Conservation (phyloP, 2,888 invertebrate species). For the Stenchaetothrips biformis region DNA sequence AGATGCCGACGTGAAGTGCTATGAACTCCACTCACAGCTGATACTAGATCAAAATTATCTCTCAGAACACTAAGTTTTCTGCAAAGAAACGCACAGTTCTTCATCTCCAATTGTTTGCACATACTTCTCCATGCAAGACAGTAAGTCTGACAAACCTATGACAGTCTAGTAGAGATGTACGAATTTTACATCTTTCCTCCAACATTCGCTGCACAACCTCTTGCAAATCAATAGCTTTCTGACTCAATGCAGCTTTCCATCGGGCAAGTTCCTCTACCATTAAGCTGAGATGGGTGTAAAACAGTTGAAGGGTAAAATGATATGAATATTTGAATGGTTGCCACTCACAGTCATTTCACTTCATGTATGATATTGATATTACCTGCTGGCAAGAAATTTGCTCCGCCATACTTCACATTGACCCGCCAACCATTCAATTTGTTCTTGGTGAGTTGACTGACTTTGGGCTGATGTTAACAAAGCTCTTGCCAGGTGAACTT, state of each 20-base stretch:
- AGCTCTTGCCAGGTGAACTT: slow-evolving; percentile 79
- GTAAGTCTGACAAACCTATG: slow-evolving; percentile 52
- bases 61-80: slow-evolving; percentile 49
- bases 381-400: slow-evolving; percentile 92
- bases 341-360: slow-evolving; percentile 5
- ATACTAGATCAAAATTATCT: slow-evolving; percentile 53
- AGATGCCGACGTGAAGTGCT: slow-evolving; percentile 45
- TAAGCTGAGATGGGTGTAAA: slow-evolving; percentile 54
- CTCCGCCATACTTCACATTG: slow-evolving; percentile 96
- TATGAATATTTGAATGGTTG: not conserved
- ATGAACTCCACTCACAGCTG: slow-evolving; percentile 44
- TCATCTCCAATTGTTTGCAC: not conserved
- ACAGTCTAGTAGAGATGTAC: slow-evolving; percentile 59
- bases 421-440: slow-evolving; percentile 87
- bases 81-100: slow-evolving; percentile 29
- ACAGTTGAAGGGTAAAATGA: slow-evolving; percentile 5
- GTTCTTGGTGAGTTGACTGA: slow-evolving; percentile 83
- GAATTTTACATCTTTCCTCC: slow-evolving; percentile 62
- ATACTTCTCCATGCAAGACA: too few relatives aligned
- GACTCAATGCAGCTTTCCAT: slow-evolving; percentile 74
- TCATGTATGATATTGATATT: slow-evolving; percentile 36
- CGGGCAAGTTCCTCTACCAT: slow-evolving; percentile 89
- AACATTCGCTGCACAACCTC: slow-evolving; percentile 63
- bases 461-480: slow-evolving; percentile 80
- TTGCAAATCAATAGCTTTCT: slow-evolving; percentile 64